Evolutionary conservation across 1,140 invertebrate genomes (phyloP), one percentile per base, ranked within the genome.

Genomic region (Achatina immaculata): DNA sequence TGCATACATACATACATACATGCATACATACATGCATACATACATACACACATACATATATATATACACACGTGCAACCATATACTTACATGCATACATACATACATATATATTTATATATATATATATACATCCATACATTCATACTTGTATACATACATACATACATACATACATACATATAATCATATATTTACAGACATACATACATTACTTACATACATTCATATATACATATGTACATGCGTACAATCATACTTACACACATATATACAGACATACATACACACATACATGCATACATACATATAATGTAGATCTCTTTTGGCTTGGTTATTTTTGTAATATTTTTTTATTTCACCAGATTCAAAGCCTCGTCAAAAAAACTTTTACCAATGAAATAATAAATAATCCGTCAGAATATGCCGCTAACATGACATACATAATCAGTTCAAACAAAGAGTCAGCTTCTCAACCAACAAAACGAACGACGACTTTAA

Each of bases 281-380:
- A 55, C n/a, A 55, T n/a, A 55, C n/a, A 55, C 21, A 55, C n/a
- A 55, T n/a, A 55, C n/a, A 55, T n/a, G n/a, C n/a, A 55, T n/a
- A 55, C n/a, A 55, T n/a, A 55, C n/a, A 55, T n/a, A 55, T 45
- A 45, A 45, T 45, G 16, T 7, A 6, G 6, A 16, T 45, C 16
- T 6, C 16, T 45, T 6, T 45, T 45, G 43, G 6, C 16, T 45
- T 45, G n/a, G n/a, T n/a, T n/a, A n/a, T n/a, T n/a, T n/a, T n/a
- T n/a, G n/a, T n/a, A n/a, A n/a, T n/a, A n/a, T n/a, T n/a, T n/a
- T n/a, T n/a, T n/a, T n/a, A n/a, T n/a, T n/a, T n/a, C n/a, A n/a
- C n/a, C n/a, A n/a, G n/a, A n/a, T n/a, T n/a, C n/a, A n/a, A n/a
- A n/a, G n/a, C n/a, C n/a, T n/a, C n/a, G n/a, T n/a, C n/a, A n/a